Percentiles rank a stretch among this genome's conserved stretches.
phyloP scores from a whole-genome alignment of 2,113 vertebrate species.

The Colaptes auratus region DNA sequence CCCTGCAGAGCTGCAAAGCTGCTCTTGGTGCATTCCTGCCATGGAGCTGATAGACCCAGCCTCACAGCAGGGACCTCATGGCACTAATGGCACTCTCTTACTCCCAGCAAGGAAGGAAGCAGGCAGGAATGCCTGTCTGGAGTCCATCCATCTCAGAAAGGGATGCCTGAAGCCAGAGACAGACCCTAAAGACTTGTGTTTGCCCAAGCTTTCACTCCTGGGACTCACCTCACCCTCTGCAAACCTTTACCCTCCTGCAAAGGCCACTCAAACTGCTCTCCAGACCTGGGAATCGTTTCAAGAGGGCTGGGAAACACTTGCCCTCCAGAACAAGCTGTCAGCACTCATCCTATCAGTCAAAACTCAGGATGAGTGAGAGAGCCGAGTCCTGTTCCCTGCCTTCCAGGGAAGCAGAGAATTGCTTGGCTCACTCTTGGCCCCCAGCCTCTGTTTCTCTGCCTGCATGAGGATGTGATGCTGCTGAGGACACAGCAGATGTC shows the following conservation, averaged over 20 bases:
- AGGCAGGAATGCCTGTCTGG: background rate
- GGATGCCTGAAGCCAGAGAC: background rate
- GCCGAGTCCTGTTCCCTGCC: background rate
- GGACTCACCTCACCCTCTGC: background rate
- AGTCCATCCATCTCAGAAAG: background rate
- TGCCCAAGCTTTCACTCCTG: background rate
- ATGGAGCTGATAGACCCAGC: background rate
- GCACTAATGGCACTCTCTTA: accelerated
- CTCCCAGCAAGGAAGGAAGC: background rate
- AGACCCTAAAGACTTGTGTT: background rate
- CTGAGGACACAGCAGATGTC: background rate
- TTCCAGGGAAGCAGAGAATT: background rate
- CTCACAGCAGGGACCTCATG: background rate
- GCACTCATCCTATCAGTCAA: background rate
- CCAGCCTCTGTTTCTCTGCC: background rate
- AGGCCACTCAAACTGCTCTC: background rate
- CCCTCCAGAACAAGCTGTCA: background rate
- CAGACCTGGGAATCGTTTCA: background rate
- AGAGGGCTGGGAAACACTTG: background rate
- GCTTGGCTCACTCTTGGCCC: background rate
- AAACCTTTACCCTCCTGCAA: background rate
- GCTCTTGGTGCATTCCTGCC: background rate
- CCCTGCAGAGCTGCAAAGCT: background rate
- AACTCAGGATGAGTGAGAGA: background rate
- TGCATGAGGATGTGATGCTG: background rate